Evolutionary conservation across 2,797 vertebrate species (phyloP).

Genomic region (Danio tinwini): DNA sequence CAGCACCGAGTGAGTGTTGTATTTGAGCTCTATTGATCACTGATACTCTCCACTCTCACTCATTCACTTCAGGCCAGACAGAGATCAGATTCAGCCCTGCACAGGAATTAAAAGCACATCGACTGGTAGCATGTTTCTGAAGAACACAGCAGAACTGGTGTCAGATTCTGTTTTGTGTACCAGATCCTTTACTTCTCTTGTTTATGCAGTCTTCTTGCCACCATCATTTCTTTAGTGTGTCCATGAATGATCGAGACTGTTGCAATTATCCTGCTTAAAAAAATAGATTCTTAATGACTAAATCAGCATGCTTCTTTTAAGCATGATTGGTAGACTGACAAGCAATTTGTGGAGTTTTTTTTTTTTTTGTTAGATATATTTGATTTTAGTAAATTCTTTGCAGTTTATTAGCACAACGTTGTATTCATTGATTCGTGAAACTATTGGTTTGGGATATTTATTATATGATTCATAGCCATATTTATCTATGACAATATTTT

Average conservation of each 20-base stretch:
- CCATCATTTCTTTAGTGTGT: background rate
- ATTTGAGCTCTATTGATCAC: conserved; percentile 65
- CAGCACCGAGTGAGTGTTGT: conserved; percentile 16
- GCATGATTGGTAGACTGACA: background rate
- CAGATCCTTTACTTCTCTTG: conserved; percentile 17
- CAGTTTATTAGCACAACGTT: too few relatives aligned
- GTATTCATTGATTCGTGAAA: too few relatives aligned
- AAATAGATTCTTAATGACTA: background rate
- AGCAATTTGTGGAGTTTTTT: background rate
- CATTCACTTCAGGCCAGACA: conserved; percentile 22
- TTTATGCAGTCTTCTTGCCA: background rate
- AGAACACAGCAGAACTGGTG: conserved; percentile 37
- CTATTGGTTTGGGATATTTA: too few relatives aligned
- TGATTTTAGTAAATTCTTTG: too few relatives aligned
- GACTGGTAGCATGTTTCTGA: conserved; percentile 58
- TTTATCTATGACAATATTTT: too few relatives aligned
- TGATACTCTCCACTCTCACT: conserved; percentile 39
- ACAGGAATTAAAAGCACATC: conserved; percentile 60
- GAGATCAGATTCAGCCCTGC: conserved; percentile 57
- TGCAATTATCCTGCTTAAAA: background rate
- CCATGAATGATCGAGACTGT: background rate
- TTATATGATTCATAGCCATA: too few relatives aligned
- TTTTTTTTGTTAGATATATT: background rate
- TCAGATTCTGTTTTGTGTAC: conserved; percentile 46
- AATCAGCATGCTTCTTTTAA: background rate